phyloP scores from a whole-genome alignment of 2,888 invertebrate genomes.

The Troilus luridus region DNA sequence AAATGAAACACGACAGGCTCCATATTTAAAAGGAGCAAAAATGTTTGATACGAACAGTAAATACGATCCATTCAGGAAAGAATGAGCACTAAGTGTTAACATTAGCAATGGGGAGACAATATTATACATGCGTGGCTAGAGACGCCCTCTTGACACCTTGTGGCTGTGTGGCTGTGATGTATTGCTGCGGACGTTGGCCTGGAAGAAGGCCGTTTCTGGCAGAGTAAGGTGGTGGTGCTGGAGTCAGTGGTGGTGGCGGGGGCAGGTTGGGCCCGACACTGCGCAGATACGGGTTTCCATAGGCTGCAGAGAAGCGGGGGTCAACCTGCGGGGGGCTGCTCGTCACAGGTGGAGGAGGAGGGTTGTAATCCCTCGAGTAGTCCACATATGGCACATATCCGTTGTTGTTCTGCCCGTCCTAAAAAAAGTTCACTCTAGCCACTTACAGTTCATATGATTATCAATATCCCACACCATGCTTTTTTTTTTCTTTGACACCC shows the following conservation, averaged over 20 bases:
- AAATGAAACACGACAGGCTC: slow-evolving; percentile 56
- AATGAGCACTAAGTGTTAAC: slow-evolving; percentile 61
- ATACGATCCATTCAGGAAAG: slow-evolving; percentile 39
- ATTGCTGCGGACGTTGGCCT: slow-evolving; percentile 70
- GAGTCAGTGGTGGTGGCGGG: slow-evolving; percentile 78
- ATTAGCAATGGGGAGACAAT: slow-evolving; percentile 56
- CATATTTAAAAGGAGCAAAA: slow-evolving; percentile 21
- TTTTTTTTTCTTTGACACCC: slow-evolving; percentile 43
- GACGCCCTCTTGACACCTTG: slow-evolving; percentile 76
- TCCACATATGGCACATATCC: slow-evolving; percentile 92
- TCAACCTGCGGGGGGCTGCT: slow-evolving; percentile 72
- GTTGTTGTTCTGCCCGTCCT: slow-evolving; percentile 87
- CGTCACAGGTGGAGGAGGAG: slow-evolving; percentile 72
- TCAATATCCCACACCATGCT: slow-evolving; percentile 56
- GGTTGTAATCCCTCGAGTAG: slow-evolving; percentile 90
- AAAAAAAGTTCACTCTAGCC: slow-evolving; percentile 64
- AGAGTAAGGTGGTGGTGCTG: slow-evolving; percentile 66
- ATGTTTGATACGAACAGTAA: slow-evolving; percentile 44
- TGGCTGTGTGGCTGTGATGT: slow-evolving; percentile 73
- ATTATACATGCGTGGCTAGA: slow-evolving; percentile 78
- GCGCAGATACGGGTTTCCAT: slow-evolving; percentile 90
- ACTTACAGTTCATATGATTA: slow-evolving; percentile 47
- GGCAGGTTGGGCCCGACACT: slow-evolving; percentile 83
- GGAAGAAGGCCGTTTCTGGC: slow-evolving; percentile 69
- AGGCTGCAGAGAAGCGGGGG: slow-evolving; percentile 89